These are phyloP conservation scores for Drosophila nr. medialis DNA, from an alignment of 2,888 invertebrate species.

Conservation along the genomic window DNA sequence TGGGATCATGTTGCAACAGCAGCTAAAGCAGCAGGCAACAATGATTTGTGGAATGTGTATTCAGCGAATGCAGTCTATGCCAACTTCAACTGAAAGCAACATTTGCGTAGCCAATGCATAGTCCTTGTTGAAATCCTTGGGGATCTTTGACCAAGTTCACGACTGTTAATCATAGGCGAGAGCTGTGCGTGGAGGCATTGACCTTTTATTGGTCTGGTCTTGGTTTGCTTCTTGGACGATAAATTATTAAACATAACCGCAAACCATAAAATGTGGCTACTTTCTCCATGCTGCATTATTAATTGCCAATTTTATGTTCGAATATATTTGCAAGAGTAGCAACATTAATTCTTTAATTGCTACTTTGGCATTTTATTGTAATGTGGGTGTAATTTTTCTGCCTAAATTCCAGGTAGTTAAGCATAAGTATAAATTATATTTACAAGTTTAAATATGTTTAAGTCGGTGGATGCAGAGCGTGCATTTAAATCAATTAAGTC, in stretches of 20 bases:
- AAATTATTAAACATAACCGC: conserved; percentile 20
- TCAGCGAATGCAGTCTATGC: conserved; percentile 25
- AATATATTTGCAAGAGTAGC: conserved; percentile 4
- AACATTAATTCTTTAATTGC: conserved; percentile 23
- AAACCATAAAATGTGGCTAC: conserved; percentile 13
- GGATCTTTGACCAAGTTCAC: conserved; percentile 17
- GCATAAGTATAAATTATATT: not conserved
- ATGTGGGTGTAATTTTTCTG: not conserved
- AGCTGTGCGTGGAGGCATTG: conserved; percentile 3
- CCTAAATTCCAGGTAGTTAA: not conserved
- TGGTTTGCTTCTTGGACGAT: conserved; percentile 12
- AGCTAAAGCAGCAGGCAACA: conserved; percentile 1
- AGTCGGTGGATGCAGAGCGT: not conserved
- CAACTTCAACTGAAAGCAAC: not conserved
- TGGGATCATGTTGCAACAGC: not conserved
- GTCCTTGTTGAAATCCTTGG: not conserved
- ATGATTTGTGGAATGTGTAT: conserved; percentile 29
- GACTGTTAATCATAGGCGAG: conserved; percentile 10
- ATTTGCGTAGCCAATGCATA: conserved; percentile 50
- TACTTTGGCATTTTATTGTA: conserved; percentile 2
- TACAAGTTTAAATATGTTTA: not conserved
- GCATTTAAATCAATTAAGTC: not conserved
- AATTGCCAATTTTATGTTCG: conserved; percentile 16
- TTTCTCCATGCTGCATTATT: conserved; percentile 19
- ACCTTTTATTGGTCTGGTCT: conserved; percentile 23